These are phyloP conservation scores for Thereva nobilitata DNA, from an alignment of 2,888 invertebrate genomes.

Conservation along the genomic window DNA sequence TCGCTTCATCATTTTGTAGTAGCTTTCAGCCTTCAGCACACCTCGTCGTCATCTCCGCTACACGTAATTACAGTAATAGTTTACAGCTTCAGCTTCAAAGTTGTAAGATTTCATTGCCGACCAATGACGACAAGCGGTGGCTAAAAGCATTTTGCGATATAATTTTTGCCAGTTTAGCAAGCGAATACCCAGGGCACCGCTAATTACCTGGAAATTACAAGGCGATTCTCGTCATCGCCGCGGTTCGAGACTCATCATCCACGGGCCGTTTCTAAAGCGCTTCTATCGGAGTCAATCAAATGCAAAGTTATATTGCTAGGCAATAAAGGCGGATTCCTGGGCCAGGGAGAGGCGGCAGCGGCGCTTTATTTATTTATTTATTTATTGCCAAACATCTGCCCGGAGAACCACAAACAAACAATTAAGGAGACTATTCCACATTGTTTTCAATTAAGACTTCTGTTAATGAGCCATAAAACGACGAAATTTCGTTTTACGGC, in stretches of 20 bases:
- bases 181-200: constrained; percentile 18
- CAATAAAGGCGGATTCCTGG: constrained; percentile 21
- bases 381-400: no score
- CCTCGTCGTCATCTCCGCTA: no score
- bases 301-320: constrained; percentile 27
- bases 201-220: constrained; percentile 32
- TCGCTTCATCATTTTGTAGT: no score
- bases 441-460: constrained; percentile 43
- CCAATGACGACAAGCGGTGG: no score
- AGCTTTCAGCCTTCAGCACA: no score
- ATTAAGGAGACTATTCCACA: constrained; percentile 39
- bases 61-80: no score
- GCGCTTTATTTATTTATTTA: constrained; percentile 29
- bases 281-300: constrained; percentile 29
- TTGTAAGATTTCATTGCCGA: no score
- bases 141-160: background rate
- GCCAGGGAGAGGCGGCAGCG: constrained; percentile 11
- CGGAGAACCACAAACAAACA: constrained; percentile 35
- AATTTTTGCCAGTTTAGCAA: constrained; percentile 23
- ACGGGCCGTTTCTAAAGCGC: background rate
- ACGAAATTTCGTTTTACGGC: constrained; percentile 39
- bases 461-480: constrained; percentile 43
- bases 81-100: no score
- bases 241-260: background rate
- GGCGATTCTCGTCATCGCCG: constrained; percentile 4